Evolutionary conservation across 1,140 invertebrate species (phyloP), one percentile per base, ranked within the genome.

Genomic region (Notospermus geniculatus): DNA sequence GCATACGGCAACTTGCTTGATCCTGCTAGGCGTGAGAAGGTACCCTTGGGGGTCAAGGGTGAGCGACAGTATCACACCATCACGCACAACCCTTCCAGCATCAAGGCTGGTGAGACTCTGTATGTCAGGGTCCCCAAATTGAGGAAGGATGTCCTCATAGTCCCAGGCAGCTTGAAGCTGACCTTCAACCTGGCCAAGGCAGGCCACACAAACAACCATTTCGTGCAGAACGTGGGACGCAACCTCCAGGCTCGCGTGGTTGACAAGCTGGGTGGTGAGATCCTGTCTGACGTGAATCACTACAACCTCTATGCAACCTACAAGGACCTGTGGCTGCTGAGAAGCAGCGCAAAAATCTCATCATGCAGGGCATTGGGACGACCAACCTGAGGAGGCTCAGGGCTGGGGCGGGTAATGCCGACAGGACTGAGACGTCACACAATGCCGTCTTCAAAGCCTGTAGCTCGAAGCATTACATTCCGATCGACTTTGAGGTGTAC

Each of bases 71-170:
- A 25, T 28, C 30, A 60, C 11, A 59, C 58, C 19, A 59, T 62
- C 27, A 65, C 54, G 27, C 60, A 66, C 32, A 65, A 65, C 27
- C 59, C 60, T 0, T 25, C 19, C 15, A 62, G 46, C n/a, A 59
- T 65, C 19, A 45, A 45, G 19, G 41, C 55, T 9, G 60, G 56
- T 22, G 58, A 65, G 30, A 43, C 57, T 13, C 32, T 66, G 19
- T 53, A 61, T 9, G 64, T 66, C n/a, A 62, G 60, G 57, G 58
- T 66, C 43, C 56, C 60, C 9, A 66, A 66, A 54, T 19, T 66
- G 29, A 50, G 60, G 29, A 30, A 19, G 41, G 57, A 66, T 43
- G 57, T 59, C 43, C 45, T 62, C 43, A 62, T 66, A 46, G 55
- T 66, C 29, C 64, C 56, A 28, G 41, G 64, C 27, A 59, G 55